phyloP scores from a whole-genome alignment of 2,888 invertebrate genomes.

The Plebejus melissa region DNA sequence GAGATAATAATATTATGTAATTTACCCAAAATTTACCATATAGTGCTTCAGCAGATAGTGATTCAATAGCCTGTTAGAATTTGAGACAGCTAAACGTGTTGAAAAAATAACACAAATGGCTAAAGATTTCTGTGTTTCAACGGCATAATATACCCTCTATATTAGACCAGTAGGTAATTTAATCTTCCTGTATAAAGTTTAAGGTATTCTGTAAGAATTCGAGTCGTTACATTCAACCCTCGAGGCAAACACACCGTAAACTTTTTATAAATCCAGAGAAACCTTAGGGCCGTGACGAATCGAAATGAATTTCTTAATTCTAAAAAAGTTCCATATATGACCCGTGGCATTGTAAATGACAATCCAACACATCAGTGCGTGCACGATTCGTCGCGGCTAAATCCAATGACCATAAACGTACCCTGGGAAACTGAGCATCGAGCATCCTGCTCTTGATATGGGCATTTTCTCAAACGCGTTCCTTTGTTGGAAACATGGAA shows the following conservation, averaged over 20 bases:
- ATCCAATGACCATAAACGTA: conserved; percentile 35
- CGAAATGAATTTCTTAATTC: conserved; percentile 17
- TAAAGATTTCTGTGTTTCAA: not conserved
- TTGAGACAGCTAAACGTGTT: not conserved
- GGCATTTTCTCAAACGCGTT: conserved; percentile 11
- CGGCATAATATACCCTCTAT: not conserved
- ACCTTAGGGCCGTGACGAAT: conserved; percentile 11
- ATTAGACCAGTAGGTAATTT: not conserved
- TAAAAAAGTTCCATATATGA: conserved; percentile 26
- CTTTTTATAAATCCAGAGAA: conserved; percentile 4
- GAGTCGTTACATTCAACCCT: not conserved
- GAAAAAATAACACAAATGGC: not conserved
- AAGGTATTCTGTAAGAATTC: not conserved
- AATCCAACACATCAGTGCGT: conserved; percentile 53
- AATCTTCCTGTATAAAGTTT: not conserved
- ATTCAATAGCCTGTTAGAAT: not conserved
- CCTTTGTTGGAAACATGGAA: not conserved
- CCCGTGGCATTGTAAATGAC: conserved; percentile 31
- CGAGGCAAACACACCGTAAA: not conserved
- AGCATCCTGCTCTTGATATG: conserved; percentile 11
- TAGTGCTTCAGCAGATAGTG: too few relatives aligned
- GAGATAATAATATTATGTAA: too few relatives aligned
- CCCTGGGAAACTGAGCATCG: conserved; percentile 32
- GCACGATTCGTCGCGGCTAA: conserved; percentile 56
- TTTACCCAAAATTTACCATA: too few relatives aligned